Conservation (phyloP, 2,888 invertebrate genomes). For the Loripinus fragilis region DNA sequence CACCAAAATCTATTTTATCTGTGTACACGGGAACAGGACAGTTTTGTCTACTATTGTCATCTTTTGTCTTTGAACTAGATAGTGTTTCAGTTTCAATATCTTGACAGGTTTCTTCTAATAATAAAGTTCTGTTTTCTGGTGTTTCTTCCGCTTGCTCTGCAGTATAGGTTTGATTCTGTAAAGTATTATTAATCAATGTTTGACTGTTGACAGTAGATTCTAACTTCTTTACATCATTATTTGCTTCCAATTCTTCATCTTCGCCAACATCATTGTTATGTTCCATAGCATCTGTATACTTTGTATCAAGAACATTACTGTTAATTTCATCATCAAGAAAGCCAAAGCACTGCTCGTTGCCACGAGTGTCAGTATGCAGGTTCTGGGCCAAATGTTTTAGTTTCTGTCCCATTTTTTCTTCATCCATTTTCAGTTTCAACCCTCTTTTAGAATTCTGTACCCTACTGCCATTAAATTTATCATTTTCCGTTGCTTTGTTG, state of each 20-base stretch:
- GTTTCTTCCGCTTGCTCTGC: too few relatives aligned
- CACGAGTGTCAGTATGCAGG: background rate
- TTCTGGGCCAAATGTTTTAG: constrained; percentile 39
- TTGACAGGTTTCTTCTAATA: too few relatives aligned
- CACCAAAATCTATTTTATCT: background rate
- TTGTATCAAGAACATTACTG: background rate
- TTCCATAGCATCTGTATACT: background rate
- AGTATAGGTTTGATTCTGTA: too few relatives aligned
- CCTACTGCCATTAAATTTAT: background rate
- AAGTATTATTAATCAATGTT: too few relatives aligned
- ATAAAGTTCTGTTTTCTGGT: too few relatives aligned
- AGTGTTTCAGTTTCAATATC: too few relatives aligned
- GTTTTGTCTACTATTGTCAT: too few relatives aligned
- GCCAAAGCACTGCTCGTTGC: constrained; percentile 3
- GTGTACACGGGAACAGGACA: background rate
- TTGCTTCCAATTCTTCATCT: background rate
- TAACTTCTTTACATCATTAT: too few relatives aligned
- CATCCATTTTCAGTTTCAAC: constrained; percentile 14
- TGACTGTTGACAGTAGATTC: too few relatives aligned
- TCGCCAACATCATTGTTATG: background rate
- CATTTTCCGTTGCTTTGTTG: background rate
- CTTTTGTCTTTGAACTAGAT: too few relatives aligned
- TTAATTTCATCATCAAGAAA: constrained; percentile 28
- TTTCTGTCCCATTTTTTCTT: constrained; percentile 43
- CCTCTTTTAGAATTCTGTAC: background rate